phyloP scores from a whole-genome alignment of 2,797 vertebrate genomes.

The Oryzias dopingdopingensis region DNA sequence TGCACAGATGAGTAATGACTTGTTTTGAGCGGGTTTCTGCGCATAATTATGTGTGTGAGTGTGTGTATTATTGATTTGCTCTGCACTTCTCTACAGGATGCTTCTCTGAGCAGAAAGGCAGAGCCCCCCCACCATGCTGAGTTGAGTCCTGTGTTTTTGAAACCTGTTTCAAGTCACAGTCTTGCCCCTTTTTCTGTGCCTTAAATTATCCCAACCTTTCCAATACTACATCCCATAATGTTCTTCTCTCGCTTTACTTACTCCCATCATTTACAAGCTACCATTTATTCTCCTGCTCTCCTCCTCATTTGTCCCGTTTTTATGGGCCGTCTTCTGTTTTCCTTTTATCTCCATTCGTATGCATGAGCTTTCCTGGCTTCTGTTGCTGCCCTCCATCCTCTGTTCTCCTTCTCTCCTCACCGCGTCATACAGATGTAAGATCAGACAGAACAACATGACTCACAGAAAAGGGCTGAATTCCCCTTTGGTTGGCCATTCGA shows the following conservation, averaged over 20 bases:
- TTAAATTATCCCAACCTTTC: not conserved
- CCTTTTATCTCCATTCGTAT: constrained; percentile 11
- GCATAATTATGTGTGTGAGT: constrained; percentile 13
- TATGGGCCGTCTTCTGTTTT: not conserved
- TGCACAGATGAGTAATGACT: constrained; percentile 17
- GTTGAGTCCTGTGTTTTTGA: constrained; percentile 40
- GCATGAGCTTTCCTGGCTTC: constrained; percentile 9
- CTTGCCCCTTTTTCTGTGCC: constrained; percentile 6
- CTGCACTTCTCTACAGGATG: constrained; percentile 26
- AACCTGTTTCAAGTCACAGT: constrained; percentile 30
- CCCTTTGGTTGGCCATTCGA: constrained; percentile 32
- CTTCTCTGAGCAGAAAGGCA: constrained; percentile 26
- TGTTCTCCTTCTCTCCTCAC: constrained; percentile 7
- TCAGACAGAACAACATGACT: constrained; percentile 48
- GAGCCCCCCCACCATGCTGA: constrained; percentile 22
- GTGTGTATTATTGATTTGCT: constrained; percentile 44
- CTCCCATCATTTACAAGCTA: not conserved
- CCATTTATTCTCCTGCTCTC: constrained; percentile 11
- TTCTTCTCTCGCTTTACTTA: not conserved
- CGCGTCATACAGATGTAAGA: constrained; percentile 44
- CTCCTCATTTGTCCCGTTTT: constrained; percentile 14
- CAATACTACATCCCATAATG: not conserved
- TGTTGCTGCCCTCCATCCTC: constrained; percentile 2
- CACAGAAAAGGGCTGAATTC: constrained; percentile 37
- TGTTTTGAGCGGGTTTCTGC: constrained; percentile 6